Evolutionary conservation across 2,797 vertebrate species (phyloP).

Genomic region (Protonibea diacanthus): DNA sequence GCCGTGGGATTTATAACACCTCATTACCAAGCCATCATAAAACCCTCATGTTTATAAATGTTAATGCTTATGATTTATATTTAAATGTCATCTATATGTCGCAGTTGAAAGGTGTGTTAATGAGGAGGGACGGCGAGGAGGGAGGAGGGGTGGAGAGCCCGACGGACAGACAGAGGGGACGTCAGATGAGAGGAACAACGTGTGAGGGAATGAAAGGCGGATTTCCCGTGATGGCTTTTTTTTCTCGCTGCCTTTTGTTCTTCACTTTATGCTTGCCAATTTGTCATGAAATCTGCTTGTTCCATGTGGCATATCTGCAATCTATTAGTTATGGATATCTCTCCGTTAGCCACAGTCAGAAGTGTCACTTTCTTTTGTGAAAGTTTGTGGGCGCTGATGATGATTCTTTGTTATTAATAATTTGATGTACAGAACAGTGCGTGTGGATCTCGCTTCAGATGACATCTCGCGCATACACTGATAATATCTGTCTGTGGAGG

Average conservation of each 20-base stretch:
- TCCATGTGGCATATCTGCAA: slow-evolving; percentile 55
- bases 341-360: slow-evolving; percentile 57
- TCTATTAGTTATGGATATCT: slow-evolving; percentile 71
- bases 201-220: slow-evolving; percentile 54
- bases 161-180: slow-evolving; percentile 41
- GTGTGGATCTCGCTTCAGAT: slow-evolving; percentile 42
- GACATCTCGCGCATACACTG: slow-evolving; percentile 47
- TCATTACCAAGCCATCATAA: slow-evolving; percentile 77
- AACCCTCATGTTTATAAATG: slow-evolving; percentile 78
- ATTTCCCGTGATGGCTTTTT: slow-evolving; percentile 52
- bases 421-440: slow-evolving; percentile 43
- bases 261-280: slow-evolving; percentile 45
- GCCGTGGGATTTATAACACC: slow-evolving; percentile 73
- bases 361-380: slow-evolving; percentile 53
- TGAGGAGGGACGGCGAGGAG: slow-evolving; percentile 35
- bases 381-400: slow-evolving; percentile 48
- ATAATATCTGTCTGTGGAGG: slow-evolving; percentile 55
- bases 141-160: background rate
- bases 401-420: slow-evolving; percentile 65
- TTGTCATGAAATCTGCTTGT: slow-evolving; percentile 62
- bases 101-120: slow-evolving; percentile 73
- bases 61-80: slow-evolving; percentile 78
- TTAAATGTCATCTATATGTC: slow-evolving; percentile 74
- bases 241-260: slow-evolving; percentile 57
- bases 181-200: slow-evolving; percentile 47